Conservation (phyloP, 2,888 invertebrate species). For the Pachymerium ferrugineum region DNA sequence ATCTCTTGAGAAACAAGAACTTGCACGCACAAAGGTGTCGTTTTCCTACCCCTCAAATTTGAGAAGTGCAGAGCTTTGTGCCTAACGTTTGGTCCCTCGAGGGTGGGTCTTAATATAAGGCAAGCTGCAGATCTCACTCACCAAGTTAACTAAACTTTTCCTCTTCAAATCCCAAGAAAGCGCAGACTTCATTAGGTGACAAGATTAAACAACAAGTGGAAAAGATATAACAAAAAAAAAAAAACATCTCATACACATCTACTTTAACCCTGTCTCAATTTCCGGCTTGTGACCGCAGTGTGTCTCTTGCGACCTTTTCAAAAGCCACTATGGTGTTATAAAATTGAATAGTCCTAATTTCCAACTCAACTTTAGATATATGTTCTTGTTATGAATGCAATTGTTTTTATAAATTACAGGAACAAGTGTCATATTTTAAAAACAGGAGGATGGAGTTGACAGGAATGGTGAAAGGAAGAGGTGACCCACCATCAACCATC, state of each 20-base stretch:
- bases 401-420: too few species aligned
- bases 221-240: not conserved
- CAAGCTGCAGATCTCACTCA: not conserved
- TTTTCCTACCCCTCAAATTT: not conserved
- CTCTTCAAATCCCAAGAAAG: conserved; percentile 14
- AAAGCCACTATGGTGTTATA: too few species aligned
- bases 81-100: not conserved
- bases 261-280: not conserved
- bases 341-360: too few species aligned
- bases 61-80: not conserved
- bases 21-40: not conserved
- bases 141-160: not conserved
- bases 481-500: not conserved
- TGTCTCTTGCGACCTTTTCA: too few species aligned
- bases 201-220: conserved; percentile 15
- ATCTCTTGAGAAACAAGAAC: not conserved
- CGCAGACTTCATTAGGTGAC: conserved; percentile 7
- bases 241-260: not conserved
- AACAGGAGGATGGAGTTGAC: too few species aligned
- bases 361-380: too few species aligned
- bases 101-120: not conserved
- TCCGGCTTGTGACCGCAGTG: too few species aligned
- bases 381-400: too few species aligned
- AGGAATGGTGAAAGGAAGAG: not conserved
- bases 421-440: too few species aligned